Conservation (phyloP, 2,113 vertebrate genomes). For the Platysternon megacephalum region DNA sequence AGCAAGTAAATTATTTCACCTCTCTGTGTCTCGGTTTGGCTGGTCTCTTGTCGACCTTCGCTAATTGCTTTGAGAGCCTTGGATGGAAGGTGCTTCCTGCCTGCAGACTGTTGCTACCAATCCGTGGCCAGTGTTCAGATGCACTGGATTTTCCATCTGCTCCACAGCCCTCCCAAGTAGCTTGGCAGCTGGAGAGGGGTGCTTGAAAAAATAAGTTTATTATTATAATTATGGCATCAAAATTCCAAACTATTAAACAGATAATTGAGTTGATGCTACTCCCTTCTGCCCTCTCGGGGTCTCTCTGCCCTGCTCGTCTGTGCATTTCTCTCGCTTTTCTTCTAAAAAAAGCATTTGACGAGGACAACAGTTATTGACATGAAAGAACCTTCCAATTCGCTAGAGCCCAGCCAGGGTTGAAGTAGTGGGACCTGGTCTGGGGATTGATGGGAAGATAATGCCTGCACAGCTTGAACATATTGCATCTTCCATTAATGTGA, state of each 20-base stretch:
- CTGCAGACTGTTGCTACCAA: neutral
- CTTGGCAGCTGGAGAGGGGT: neutral
- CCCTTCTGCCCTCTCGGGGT: neutral
- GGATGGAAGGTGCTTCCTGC: neutral
- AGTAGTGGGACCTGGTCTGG: neutral
- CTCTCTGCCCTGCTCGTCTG: neutral
- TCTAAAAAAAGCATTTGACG: neutral
- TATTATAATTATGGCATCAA: neutral
- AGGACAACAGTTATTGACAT: neutral
- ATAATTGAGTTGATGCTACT: neutral
- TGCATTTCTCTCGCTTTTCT: neutral
- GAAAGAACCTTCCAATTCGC: neutral
- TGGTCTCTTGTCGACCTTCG: accelerated
- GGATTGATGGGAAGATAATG: conserved; percentile 10
- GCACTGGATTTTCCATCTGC: neutral
- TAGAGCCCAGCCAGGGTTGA: neutral
- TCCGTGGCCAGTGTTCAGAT: neutral
- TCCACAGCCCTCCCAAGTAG: neutral
- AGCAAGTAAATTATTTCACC: neutral
- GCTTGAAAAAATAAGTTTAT: neutral
- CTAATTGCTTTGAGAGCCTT: neutral
- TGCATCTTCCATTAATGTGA: conserved; percentile 31
- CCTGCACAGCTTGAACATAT: neutral
- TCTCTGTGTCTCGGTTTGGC: neutral
- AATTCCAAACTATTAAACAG: neutral